Evolutionary conservation across 2,888 invertebrate species (phyloP).

Genomic region (Sesia apiformis): DNA sequence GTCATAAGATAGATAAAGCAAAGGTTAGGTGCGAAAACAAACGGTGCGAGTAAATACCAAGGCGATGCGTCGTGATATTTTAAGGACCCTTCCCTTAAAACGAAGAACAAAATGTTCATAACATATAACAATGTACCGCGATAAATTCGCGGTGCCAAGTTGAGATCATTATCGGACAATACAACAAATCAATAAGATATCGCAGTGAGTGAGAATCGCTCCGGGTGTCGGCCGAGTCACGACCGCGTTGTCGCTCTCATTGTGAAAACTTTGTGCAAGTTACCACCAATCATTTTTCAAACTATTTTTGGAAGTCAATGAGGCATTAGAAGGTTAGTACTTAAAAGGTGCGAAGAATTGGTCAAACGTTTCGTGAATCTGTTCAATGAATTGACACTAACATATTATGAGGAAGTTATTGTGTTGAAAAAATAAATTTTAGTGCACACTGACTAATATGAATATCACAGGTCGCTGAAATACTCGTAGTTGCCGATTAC

Average conservation of each 20-base stretch:
- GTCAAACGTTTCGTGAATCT: not conserved
- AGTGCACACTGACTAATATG: too few relatives aligned
- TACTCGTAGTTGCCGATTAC: too few relatives aligned
- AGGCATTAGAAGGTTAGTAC: conserved; percentile 23
- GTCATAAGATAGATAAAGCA: conserved; percentile 16
- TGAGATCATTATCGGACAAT: conserved; percentile 44
- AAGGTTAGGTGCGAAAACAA: conserved; percentile 24
- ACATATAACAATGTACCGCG: conserved; percentile 14
- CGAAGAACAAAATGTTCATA: conserved; percentile 5
- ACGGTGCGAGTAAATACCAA: conserved; percentile 32
- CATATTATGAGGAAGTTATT: too few relatives aligned
- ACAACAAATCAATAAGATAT: conserved; percentile 41
- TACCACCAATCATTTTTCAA: conserved; percentile 20
- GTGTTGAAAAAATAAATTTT: too few relatives aligned
- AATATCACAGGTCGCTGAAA: too few relatives aligned
- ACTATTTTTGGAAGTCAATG: conserved; percentile 34
- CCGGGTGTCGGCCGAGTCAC: conserved; percentile 15
- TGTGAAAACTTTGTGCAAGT: conserved; percentile 28
- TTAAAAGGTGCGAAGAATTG: not conserved
- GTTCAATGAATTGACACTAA: too few relatives aligned
- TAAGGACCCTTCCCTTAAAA: conserved; percentile 5
- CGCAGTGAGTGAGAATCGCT: conserved; percentile 12
- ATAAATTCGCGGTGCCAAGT: conserved; percentile 24
- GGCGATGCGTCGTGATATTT: conserved; percentile 27
- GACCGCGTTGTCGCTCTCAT: conserved; percentile 10